These are phyloP conservation scores for Podarcis cretensis DNA, from an alignment of 2,113 vertebrate species.

Conservation along the genomic window DNA sequence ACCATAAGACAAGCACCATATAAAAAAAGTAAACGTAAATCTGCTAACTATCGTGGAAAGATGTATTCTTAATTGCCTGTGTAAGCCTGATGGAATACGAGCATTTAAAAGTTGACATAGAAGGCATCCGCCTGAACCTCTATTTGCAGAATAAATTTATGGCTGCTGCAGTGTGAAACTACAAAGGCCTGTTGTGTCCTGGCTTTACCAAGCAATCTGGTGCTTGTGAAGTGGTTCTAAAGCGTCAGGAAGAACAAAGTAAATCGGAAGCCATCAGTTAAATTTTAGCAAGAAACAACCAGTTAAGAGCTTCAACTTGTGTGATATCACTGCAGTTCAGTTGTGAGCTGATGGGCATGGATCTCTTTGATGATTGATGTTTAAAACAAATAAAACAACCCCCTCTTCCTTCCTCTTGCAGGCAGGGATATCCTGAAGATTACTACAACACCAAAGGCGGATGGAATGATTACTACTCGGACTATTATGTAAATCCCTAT, in stretches of 20 bases:
- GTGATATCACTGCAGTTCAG: neutral
- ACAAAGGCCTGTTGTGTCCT: neutral
- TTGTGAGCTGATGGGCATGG: no score
- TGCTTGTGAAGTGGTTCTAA: neutral
- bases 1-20: no score
- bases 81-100: no score
- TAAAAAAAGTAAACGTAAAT: no score
- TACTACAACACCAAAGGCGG: constrained; percentile 78
- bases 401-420: constrained; percentile 57
- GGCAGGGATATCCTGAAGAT: constrained; percentile 88
- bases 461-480: constrained; percentile 87
- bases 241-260: neutral
- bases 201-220: neutral
- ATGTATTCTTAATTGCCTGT: no score
- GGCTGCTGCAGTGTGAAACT: no score
- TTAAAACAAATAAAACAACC: neutral
- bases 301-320: neutral
- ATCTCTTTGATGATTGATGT: neutral
- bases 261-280: no score
- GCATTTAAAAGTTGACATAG: no score
- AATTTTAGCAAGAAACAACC: neutral
- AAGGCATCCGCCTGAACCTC: no score
- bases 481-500: constrained; percentile 83
- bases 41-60: no score
- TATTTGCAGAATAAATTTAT: no score